Evolutionary conservation across 2,888 invertebrate species (phyloP).

Genomic region (Pyrrhosoma nymphula): DNA sequence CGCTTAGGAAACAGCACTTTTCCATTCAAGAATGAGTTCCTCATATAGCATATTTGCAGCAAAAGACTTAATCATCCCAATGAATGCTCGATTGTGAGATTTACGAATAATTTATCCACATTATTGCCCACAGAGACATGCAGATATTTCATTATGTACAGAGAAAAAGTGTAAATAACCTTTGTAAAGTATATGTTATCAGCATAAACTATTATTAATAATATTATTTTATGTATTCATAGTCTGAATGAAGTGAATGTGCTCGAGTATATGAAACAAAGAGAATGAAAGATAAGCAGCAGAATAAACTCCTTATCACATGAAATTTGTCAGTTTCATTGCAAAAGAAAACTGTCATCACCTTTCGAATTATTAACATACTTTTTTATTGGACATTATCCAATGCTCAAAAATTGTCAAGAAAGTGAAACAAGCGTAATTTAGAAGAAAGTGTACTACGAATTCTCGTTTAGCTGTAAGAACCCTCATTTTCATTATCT

Average conservation of each 20-base stretch:
- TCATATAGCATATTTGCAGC: not conserved
- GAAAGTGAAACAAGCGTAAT: no score
- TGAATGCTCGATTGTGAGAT: not conserved
- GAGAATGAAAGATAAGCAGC: not conserved
- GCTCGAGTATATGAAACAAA: slow-evolving; percentile 2
- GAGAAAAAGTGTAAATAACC: slow-evolving; percentile 23
- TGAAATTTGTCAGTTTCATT: not conserved
- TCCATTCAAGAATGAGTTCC: not conserved
- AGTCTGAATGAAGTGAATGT: slow-evolving; percentile 45
- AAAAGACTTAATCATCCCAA: not conserved
- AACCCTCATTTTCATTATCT: no score
- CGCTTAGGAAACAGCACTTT: not conserved
- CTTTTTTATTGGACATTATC: no score
- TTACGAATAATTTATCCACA: not conserved
- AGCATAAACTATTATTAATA: slow-evolving; percentile 26
- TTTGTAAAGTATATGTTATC: slow-evolving; percentile 43
- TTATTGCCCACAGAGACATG: not conserved
- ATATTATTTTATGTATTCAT: slow-evolving; percentile 55
- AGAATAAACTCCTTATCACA: slow-evolving; percentile 48
- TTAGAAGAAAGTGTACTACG: no score
- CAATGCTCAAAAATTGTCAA: no score
- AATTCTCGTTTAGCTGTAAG: no score
- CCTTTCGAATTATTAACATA: not conserved
- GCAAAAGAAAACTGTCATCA: not conserved
- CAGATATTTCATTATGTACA: slow-evolving; percentile 9